Conservation (phyloP, 2,113 vertebrate genomes). For the Bombycilla garrulus region DNA sequence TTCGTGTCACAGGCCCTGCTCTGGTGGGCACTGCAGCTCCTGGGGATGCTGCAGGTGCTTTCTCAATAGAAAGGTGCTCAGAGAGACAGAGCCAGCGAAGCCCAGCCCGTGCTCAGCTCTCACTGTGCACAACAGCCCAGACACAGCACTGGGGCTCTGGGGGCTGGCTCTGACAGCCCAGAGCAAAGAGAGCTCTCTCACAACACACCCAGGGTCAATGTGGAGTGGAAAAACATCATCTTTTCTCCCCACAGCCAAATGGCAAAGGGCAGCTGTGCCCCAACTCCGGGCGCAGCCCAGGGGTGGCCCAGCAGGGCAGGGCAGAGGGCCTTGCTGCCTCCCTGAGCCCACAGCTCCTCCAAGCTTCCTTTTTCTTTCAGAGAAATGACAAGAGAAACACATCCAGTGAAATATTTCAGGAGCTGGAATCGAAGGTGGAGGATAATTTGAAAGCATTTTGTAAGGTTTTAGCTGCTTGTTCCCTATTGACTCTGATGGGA, state of each 20-base stretch:
- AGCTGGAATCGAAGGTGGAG: neutral
- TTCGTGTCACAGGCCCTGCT: neutral
- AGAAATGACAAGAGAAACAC: neutral
- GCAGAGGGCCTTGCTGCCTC: neutral
- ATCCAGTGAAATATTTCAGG: neutral
- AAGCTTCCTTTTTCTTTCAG: neutral
- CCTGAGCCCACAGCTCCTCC: neutral
- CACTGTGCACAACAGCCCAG: neutral
- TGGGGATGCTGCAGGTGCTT: neutral
- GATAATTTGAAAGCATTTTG: slow-evolving; percentile 23
- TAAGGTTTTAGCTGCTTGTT: slow-evolving; percentile 29
- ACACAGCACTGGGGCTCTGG: neutral
- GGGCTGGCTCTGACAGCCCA: neutral
- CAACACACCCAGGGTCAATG: neutral
- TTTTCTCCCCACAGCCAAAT: neutral
- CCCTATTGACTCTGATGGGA: slow-evolving; percentile 1
- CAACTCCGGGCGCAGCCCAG: neutral
- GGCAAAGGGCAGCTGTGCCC: neutral
- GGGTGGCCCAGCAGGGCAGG: neutral
- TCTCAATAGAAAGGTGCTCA: rapidly evolving
- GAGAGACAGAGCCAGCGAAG: neutral
- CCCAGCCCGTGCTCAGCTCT: neutral
- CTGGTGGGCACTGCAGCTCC: neutral
- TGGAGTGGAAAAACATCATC: neutral
- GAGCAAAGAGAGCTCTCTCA: neutral